Evolutionary conservation across 2,888 invertebrate genomes (phyloP).

Genomic region (Eupithecia exiguata): DNA sequence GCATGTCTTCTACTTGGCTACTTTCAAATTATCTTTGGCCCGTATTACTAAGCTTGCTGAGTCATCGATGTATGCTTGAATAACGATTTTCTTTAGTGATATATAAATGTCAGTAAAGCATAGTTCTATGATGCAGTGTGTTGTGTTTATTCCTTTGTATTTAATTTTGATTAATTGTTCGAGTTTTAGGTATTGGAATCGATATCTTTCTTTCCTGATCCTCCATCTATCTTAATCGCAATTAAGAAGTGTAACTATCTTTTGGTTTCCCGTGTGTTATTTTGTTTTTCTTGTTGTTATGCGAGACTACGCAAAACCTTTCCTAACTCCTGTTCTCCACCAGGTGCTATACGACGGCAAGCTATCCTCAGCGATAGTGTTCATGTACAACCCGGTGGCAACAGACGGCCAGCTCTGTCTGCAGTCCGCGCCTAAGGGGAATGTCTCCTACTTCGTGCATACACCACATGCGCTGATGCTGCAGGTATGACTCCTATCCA

Average conservation of each 20-base stretch:
- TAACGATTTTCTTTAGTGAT: neutral
- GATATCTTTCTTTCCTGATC: neutral
- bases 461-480: constrained; percentile 99
- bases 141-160: neutral
- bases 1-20: neutral
- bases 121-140: neutral
- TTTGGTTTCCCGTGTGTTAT: neutral
- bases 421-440: constrained; percentile 99
- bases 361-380: constrained; percentile 97
- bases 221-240: neutral
- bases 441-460: constrained; percentile 98
- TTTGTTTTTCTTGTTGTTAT: neutral
- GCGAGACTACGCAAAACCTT: neutral
- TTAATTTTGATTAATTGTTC: neutral
- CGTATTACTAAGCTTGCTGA: neutral
- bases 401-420: constrained; percentile 99
- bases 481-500: constrained; percentile 85
- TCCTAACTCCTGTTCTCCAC: neutral
- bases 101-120: neutral
- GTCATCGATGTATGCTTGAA: neutral
- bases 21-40: neutral
- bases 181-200: neutral
- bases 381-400: constrained; percentile 99
- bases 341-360: constrained; percentile 99
- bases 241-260: neutral